These are phyloP conservation scores for Tragulus kanchil DNA, from an alignment of 2,113 vertebrate species.

Conservation along the genomic window DNA sequence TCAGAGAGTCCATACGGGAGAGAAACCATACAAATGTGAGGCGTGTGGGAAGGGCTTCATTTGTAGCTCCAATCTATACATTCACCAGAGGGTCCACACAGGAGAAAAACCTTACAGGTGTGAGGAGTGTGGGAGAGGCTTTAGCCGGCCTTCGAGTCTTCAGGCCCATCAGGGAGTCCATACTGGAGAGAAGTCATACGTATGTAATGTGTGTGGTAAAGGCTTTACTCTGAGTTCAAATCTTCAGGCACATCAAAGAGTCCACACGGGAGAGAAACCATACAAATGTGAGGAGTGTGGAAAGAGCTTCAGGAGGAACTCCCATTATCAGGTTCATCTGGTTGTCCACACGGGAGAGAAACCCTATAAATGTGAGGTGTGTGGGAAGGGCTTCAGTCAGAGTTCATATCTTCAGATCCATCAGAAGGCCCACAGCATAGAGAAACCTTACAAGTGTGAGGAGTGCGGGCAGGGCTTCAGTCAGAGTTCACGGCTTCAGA, in stretches of 20 bases:
- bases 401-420: constrained; percentile 67
- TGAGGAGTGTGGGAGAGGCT: constrained; percentile 69
- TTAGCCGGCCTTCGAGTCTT: constrained; percentile 74
- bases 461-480: constrained; percentile 85
- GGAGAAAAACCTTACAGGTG: constrained; percentile 78
- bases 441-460: constrained; percentile 88
- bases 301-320: constrained; percentile 79
- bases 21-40: constrained; percentile 77
- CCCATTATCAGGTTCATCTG: constrained; percentile 80
- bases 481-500: constrained; percentile 79
- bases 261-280: constrained; percentile 80
- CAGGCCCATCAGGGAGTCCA: constrained; percentile 81
- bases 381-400: constrained; percentile 75
- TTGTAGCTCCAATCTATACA: constrained; percentile 77
- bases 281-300: constrained; percentile 80
- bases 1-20: constrained; percentile 74
- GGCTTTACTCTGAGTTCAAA: constrained; percentile 79
- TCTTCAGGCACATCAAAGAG: constrained; percentile 73
- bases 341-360: constrained; percentile 79
- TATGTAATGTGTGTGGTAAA: constrained; percentile 80
- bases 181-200: constrained; percentile 79
- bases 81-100: constrained; percentile 75
- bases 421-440: constrained; percentile 87
- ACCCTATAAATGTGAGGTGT: constrained; percentile 76
- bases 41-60: constrained; percentile 77